These are phyloP conservation scores for Caenorhabditis panamensis DNA, from an alignment of 2,888 invertebrate genomes.

Conservation along the genomic window DNA sequence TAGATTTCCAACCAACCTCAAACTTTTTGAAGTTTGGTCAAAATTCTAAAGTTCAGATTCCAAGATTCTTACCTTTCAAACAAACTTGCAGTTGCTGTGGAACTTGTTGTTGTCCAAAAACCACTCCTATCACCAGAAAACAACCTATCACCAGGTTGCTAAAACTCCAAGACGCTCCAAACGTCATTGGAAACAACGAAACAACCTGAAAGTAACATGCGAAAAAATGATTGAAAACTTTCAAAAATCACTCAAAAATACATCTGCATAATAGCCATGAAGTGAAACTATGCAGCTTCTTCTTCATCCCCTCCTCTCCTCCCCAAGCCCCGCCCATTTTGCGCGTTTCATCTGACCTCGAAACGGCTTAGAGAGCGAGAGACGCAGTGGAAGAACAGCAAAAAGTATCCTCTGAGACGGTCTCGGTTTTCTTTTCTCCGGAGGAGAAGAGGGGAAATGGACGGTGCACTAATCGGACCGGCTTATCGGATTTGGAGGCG, in stretches of 20 bases:
- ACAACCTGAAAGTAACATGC: no score
- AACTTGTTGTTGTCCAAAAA: conserved; percentile 22
- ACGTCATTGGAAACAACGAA: conserved; percentile 16
- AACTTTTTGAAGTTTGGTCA: no score
- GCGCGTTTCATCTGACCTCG: conserved; percentile 8
- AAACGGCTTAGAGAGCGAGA: conserved; percentile 17
- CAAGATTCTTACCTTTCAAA: conserved; percentile 20
- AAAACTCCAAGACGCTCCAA: conserved; percentile 9
- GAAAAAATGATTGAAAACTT: conserved; percentile 20
- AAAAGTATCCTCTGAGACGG: conserved; percentile 11
- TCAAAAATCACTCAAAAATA: conserved; percentile 12
- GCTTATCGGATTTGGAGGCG: conserved; percentile 53
- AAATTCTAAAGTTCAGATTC: background rate
- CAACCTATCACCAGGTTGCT: background rate
- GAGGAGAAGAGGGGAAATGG: conserved; percentile 39
- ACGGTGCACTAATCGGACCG: conserved; percentile 55
- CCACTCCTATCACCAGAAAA: background rate
- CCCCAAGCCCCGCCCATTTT: conserved; percentile 54
- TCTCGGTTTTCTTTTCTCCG: background rate
- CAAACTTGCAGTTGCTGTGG: conserved; percentile 49
- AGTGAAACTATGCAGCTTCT: background rate
- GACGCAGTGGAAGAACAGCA: conserved; percentile 31
- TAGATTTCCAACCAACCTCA: no score
- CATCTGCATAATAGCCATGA: no score
- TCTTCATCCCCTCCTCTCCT: conserved; percentile 33